A percentile compares a stretch with the other conserved stretches of the same genome.
phyloP scores from a whole-genome alignment of 2,797 vertebrate genomes.

The Salarias fasciatus region DNA sequence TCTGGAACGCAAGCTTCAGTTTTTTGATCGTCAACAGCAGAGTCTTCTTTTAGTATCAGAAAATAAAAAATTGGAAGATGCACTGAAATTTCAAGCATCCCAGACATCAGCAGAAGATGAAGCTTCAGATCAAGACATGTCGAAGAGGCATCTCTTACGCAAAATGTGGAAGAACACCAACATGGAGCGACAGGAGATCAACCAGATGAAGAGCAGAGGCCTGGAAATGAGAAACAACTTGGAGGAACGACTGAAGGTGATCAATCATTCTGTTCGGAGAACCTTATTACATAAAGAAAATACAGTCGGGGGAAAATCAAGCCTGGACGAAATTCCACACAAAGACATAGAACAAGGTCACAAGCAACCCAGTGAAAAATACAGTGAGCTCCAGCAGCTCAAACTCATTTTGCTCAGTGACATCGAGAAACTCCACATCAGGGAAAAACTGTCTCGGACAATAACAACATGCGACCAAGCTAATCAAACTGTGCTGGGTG shows the following conservation, averaged over 20 bases:
- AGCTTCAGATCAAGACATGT: neutral
- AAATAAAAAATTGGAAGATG: neutral
- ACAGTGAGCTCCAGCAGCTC: constrained; percentile 52
- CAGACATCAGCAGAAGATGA: neutral
- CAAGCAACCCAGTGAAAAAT: constrained; percentile 36
- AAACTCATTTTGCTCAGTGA: constrained; percentile 45
- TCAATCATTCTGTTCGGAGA: constrained; percentile 46
- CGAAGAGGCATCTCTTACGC: constrained; percentile 38
- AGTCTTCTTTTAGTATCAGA: no score
- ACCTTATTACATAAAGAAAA: constrained; percentile 43
- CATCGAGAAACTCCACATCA: constrained; percentile 38
- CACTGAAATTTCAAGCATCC: neutral
- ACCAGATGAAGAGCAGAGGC: constrained; percentile 57
- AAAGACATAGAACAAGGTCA: neutral
- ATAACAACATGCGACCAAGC: constrained; percentile 37
- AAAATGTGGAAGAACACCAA: constrained; percentile 59
- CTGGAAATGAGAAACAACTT: constrained; percentile 57
- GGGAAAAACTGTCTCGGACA: constrained; percentile 9
- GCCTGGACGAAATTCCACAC: neutral
- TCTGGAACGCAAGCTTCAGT: neutral
- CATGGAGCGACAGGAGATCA: constrained; percentile 56
- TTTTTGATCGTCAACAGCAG: neutral
- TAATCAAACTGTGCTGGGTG: constrained; percentile 34
- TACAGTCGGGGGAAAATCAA: constrained; percentile 25
- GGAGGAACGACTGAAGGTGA: constrained; percentile 49